Conservation (phyloP, 1,140 invertebrate species). For the Diprion similis region DNA sequence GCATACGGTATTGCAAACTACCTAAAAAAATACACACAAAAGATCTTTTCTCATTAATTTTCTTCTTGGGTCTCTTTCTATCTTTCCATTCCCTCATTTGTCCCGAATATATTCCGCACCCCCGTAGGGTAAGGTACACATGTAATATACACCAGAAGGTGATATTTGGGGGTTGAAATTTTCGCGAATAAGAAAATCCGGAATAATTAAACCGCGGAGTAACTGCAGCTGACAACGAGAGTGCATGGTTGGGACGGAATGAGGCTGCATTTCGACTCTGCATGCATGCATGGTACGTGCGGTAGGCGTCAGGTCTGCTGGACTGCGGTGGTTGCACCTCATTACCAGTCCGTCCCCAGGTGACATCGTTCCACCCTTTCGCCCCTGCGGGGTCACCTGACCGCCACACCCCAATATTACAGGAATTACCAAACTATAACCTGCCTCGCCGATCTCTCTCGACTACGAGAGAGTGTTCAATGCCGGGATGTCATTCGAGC, state of each 20-base stretch:
- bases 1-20: too few species aligned
- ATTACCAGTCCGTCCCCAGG: constrained; percentile 41
- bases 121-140: too few species aligned
- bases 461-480: constrained; percentile 41
- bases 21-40: too few species aligned
- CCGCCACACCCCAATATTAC: constrained; percentile 51
- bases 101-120: too few species aligned
- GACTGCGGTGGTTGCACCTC: constrained; percentile 44
- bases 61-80: too few species aligned
- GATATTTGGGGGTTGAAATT: not conserved
- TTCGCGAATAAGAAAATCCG: not conserved
- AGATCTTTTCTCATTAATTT: too few species aligned
- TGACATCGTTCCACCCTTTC: not conserved
- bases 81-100: too few species aligned
- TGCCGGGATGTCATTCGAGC: constrained; percentile 17
- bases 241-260: too few species aligned
- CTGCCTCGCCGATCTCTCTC: constrained; percentile 33
- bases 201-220: not conserved
- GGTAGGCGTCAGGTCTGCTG: constrained; percentile 27
- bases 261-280: too few species aligned
- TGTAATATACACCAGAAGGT: too few species aligned
- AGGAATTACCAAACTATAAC: constrained; percentile 34
- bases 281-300: too few species aligned
- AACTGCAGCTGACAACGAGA: too few species aligned
- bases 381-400: constrained; percentile 41